phyloP scores from a whole-genome alignment of 1,140 invertebrate genomes.

The Olivierus martensii region DNA sequence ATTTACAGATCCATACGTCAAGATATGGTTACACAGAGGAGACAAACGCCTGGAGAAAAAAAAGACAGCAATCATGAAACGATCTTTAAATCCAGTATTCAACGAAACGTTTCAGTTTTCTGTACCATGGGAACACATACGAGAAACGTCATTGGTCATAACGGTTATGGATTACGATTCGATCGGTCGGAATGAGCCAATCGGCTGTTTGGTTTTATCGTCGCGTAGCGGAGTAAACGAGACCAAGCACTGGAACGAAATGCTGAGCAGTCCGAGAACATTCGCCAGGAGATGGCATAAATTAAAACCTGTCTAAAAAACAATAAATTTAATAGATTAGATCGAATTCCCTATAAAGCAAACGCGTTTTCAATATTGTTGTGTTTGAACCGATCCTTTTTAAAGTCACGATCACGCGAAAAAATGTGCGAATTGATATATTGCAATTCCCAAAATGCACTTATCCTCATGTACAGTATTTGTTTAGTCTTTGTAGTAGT shows the following conservation, averaged over 20 bases:
- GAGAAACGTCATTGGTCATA: conserved; percentile 78
- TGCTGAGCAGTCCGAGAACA: conserved; percentile 88
- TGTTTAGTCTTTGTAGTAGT: too few species aligned
- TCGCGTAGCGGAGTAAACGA: conserved; percentile 78
- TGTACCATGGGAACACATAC: conserved; percentile 86
- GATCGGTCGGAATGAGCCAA: conserved; percentile 81
- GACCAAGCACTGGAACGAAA: conserved; percentile 89
- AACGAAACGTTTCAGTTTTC: conserved; percentile 87
- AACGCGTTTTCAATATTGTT: too few species aligned
- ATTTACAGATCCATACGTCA: conserved; percentile 79
- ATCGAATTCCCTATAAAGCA: too few species aligned
- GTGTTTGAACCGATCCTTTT: too few species aligned
- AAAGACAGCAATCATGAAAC: conserved; percentile 90
- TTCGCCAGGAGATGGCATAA: conserved; percentile 81
- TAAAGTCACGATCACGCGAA: too few species aligned
- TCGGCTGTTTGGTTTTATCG: conserved; percentile 72
- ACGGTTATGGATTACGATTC: conserved; percentile 94
- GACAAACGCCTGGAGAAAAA: conserved; percentile 88
- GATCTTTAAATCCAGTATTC: conserved; percentile 81
- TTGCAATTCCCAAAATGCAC: too few species aligned
- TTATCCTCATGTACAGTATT: too few species aligned
- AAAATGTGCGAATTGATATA: too few species aligned
- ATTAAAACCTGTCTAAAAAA: conserved; percentile 29
- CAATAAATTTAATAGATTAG: too few species aligned
- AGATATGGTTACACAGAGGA: conserved; percentile 89